phyloP scores from a whole-genome alignment of 2,888 invertebrate genomes.

The Shargacucullia verbasci region DNA sequence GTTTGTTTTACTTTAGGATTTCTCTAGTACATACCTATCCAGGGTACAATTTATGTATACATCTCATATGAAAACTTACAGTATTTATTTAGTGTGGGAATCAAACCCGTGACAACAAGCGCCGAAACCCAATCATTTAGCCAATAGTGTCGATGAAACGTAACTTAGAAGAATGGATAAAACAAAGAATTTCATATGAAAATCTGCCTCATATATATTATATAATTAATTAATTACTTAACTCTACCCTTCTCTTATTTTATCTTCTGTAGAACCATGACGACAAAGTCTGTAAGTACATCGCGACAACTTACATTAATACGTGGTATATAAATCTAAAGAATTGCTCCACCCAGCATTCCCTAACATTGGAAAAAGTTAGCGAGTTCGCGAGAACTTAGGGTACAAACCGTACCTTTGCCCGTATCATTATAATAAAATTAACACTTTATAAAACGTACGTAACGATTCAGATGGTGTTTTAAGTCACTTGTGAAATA shows the following conservation, averaged over 20 bases:
- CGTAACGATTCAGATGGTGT: neutral
- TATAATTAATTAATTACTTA: no score
- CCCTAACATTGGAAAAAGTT: slow-evolving; percentile 7
- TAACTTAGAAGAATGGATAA: no score
- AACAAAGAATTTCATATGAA: no score
- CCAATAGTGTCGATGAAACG: no score
- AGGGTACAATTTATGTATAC: no score
- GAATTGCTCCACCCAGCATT: slow-evolving; percentile 10
- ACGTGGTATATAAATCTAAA: slow-evolving; percentile 5
- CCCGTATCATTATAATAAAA: slow-evolving; percentile 4
- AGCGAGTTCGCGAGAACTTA: neutral
- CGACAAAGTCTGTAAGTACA: slow-evolving; percentile 3
- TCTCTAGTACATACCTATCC: no score
- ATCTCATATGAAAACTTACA: no score
- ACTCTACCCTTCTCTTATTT: neutral
- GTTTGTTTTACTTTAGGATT: no score
- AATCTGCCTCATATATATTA: no score
- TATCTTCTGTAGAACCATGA: neutral
- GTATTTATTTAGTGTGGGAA: no score
- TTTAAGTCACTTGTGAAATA: neutral
- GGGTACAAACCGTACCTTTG: neutral
- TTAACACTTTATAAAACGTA: slow-evolving; percentile 6
- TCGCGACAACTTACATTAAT: slow-evolving; percentile 4
- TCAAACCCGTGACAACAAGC: no score
- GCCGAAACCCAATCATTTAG: no score